Percentiles rank a stretch among this genome's conserved stretches.
Conservation (phyloP, 2,797 vertebrate species). For the Crotalus adamanteus region DNA sequence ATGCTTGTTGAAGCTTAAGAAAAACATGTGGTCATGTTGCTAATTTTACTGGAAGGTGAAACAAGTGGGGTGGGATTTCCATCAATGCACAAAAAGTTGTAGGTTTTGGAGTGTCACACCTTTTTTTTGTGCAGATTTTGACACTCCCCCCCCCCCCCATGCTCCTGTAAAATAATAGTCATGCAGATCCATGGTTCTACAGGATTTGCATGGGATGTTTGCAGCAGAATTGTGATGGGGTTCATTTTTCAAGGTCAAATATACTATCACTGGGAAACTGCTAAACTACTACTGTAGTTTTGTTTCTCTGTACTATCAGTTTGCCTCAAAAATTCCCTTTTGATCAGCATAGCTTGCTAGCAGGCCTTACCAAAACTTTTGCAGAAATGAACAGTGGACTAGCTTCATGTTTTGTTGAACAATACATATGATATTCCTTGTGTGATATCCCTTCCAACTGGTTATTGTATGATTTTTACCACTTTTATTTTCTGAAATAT, state of each 20-base stretch:
- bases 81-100: neutral
- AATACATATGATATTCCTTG: neutral
- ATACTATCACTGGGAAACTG: neutral
- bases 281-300: neutral
- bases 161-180: neutral
- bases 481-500: neutral
- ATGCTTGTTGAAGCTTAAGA: neutral
- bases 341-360: neutral
- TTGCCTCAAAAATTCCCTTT: neutral
- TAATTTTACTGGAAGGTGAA: neutral
- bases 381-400: neutral
- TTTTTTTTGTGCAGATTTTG: neutral
- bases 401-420: neutral
- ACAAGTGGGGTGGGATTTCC: neutral
- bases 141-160: neutral
- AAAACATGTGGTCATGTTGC: neutral
- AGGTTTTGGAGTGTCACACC: neutral
- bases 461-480: neutral
- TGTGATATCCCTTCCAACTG: neutral
- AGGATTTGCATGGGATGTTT: neutral
- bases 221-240: neutral
- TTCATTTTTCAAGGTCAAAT: neutral
- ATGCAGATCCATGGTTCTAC: neutral
- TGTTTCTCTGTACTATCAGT: neutral
- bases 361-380: neutral